These are phyloP conservation scores for Zelostemma sp. DNA, from an alignment of 1,140 invertebrate genomes.

Conservation along the genomic window DNA sequence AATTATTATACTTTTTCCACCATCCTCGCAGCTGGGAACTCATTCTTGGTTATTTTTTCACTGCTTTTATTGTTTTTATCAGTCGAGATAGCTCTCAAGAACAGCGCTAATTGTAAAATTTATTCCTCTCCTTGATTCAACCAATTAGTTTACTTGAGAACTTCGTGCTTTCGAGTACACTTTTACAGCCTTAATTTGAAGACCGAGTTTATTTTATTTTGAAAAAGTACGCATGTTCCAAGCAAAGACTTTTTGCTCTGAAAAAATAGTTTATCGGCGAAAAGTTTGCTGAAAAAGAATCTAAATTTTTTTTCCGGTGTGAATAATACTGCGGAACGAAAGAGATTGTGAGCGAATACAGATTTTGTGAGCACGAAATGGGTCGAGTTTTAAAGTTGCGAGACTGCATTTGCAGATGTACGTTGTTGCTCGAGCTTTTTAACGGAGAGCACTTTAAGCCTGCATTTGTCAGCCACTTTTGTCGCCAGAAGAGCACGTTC, in stretches of 20 bases:
- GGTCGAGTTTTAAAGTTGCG: conserved; percentile 8
- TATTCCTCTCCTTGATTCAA: conserved; percentile 33
- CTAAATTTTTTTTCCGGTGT: conserved; percentile 1
- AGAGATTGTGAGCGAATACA: too few relatives aligned
- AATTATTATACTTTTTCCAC: conserved; percentile 21
- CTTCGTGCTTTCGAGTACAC: not conserved
- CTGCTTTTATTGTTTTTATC: not conserved
- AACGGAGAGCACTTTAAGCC: conserved; percentile 28
- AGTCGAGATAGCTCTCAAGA: not conserved
- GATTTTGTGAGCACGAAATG: not conserved
- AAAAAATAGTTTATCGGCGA: not conserved
- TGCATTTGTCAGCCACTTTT: conserved; percentile 36
- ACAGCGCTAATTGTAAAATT: conserved; percentile 17
- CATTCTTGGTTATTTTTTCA: conserved; percentile 19
- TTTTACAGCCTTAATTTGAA: not conserved
- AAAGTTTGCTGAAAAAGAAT: not conserved
- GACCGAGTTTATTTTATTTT: not conserved
- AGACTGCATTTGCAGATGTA: conserved; percentile 12
- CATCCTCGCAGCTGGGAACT: not conserved
- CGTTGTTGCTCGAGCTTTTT: conserved; percentile 17
- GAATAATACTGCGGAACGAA: not conserved
- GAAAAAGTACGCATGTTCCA: too few relatives aligned
- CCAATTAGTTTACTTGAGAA: conserved; percentile 23
- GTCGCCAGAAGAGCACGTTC: conserved; percentile 16
- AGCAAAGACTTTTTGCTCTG: too few relatives aligned